These are phyloP conservation scores for Crioceris asparagi DNA, from an alignment of 2,888 invertebrate genomes.

Conservation along the genomic window DNA sequence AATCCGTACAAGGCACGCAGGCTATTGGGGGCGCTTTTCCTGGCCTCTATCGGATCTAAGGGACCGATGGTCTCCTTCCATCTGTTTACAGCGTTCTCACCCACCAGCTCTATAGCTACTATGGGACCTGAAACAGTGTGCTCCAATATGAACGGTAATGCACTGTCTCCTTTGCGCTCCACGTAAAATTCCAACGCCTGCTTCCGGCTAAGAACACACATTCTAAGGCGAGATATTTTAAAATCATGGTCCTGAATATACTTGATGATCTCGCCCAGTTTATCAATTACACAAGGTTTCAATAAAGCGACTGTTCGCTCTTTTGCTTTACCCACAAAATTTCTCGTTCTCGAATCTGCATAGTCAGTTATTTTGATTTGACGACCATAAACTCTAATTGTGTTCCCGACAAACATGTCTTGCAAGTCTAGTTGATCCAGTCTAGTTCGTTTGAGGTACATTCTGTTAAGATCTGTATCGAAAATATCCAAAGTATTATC, in stretches of 20 bases:
- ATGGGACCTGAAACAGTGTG: conserved; percentile 58
- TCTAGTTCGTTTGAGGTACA: conserved; percentile 51
- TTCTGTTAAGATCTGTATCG: conserved; percentile 30
- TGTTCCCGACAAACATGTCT: conserved; percentile 61
- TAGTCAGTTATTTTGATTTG: conserved; percentile 63
- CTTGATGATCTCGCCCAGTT: conserved; percentile 64
- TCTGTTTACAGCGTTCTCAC: conserved; percentile 51
- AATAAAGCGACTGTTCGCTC: conserved; percentile 68
- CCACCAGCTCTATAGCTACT: conserved; percentile 62
- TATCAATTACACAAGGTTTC: conserved; percentile 59
- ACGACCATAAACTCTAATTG: conserved; percentile 52
- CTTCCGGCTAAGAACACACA: conserved; percentile 54
- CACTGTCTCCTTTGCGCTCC: conserved; percentile 45
- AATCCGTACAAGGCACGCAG: conserved; percentile 56
- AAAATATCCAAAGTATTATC: conserved; percentile 71
- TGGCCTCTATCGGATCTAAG: conserved; percentile 49
- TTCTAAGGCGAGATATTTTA: conserved; percentile 46
- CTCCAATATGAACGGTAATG: conserved; percentile 54
- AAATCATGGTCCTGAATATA: conserved; percentile 50
- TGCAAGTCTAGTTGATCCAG: conserved; percentile 53
- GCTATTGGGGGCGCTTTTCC: conserved; percentile 42
- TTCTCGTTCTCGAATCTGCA: conserved; percentile 57
- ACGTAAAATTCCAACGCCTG: conserved; percentile 51
- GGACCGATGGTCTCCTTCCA: conserved; percentile 54
- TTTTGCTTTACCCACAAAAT: conserved; percentile 49